phyloP scores from a whole-genome alignment of 1,140 invertebrate genomes.

The Dysdera silvatica region DNA sequence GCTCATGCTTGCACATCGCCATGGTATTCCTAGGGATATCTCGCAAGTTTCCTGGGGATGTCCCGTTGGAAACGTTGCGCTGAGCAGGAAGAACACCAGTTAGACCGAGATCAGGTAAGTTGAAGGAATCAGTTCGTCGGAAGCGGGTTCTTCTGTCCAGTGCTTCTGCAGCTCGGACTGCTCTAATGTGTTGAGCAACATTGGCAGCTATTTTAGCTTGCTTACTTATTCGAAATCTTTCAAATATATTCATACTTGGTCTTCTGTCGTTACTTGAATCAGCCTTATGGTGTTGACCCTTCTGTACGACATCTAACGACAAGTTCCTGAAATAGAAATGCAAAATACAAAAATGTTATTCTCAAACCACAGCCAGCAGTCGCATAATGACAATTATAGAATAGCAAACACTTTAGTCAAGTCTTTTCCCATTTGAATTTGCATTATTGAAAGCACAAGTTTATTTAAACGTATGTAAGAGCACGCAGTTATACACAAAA shows the following conservation, averaged over 20 bases:
- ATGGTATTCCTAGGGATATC: constrained; percentile 26
- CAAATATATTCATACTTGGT: constrained; percentile 31
- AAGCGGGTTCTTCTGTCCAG: constrained; percentile 33
- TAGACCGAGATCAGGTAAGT: constrained; percentile 6
- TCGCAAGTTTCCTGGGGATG: neutral
- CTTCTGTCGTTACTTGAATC: neutral
- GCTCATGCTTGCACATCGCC: constrained; percentile 24
- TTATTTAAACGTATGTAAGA: too few relatives aligned
- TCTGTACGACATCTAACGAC: constrained; percentile 29
- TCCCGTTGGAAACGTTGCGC: constrained; percentile 18
- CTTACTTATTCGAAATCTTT: constrained; percentile 34
- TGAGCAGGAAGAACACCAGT: constrained; percentile 16
- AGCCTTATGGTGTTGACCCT: constrained; percentile 10
- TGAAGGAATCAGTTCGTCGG: constrained; percentile 18
- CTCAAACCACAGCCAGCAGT: too few relatives aligned
- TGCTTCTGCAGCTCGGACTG: constrained; percentile 35
- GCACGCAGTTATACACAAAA: too few relatives aligned
- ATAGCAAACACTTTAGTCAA: too few relatives aligned
- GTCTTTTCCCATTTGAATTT: too few relatives aligned
- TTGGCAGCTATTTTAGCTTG: constrained; percentile 36
- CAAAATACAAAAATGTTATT: neutral
- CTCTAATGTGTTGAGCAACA: constrained; percentile 35
- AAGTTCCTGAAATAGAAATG: constrained; percentile 28
- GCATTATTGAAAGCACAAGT: too few relatives aligned
- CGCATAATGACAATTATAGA: too few relatives aligned